Evolutionary conservation across 1,140 invertebrate species (phyloP).

Genomic region (Medauroidea extradentata): DNA sequence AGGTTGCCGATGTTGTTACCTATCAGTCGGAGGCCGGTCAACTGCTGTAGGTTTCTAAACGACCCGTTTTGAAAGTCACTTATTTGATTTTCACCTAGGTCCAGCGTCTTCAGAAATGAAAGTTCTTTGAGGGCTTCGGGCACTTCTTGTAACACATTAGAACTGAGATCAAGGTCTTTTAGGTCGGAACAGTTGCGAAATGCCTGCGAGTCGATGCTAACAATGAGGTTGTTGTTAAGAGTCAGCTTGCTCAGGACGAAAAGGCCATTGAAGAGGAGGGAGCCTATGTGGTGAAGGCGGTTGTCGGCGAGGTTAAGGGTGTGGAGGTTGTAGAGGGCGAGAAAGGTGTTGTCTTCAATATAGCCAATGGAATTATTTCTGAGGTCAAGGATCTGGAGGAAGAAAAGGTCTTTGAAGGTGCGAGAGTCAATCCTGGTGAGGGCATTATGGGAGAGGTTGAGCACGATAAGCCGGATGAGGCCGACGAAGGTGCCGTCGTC

Average conservation of each 20-base stretch:
- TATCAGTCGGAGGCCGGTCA: slow-evolving; percentile 77
- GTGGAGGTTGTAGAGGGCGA: slow-evolving; percentile 80
- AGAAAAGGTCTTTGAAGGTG: slow-evolving; percentile 83
- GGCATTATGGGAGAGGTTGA: slow-evolving; percentile 81
- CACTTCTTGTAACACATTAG: slow-evolving; percentile 74
- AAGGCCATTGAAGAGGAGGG: slow-evolving; percentile 77
- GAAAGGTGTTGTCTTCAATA: slow-evolving; percentile 81
- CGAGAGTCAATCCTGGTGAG: slow-evolving; percentile 74
- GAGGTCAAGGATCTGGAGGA: slow-evolving; percentile 81
- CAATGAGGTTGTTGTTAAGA: slow-evolving; percentile 77
- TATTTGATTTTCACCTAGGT: slow-evolving; percentile 84
- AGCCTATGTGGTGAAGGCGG: slow-evolving; percentile 70
- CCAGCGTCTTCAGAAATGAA: slow-evolving; percentile 76
- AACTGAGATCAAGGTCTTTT: slow-evolving; percentile 84
- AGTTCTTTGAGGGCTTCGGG: slow-evolving; percentile 78
- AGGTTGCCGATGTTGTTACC: slow-evolving; percentile 84
- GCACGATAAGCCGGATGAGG: slow-evolving; percentile 73
- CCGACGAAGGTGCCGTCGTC: slow-evolving; percentile 79
- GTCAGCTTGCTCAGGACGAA: slow-evolving; percentile 79
- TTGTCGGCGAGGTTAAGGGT: slow-evolving; percentile 83
- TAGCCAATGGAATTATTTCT: slow-evolving; percentile 82
- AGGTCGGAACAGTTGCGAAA: slow-evolving; percentile 86
- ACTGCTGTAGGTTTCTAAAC: slow-evolving; percentile 75
- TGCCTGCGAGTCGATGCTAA: slow-evolving; percentile 73
- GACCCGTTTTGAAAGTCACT: slow-evolving; percentile 72